phyloP scores from a whole-genome alignment of 2,888 invertebrate genomes.

The Sarcophaga carnaria region DNA sequence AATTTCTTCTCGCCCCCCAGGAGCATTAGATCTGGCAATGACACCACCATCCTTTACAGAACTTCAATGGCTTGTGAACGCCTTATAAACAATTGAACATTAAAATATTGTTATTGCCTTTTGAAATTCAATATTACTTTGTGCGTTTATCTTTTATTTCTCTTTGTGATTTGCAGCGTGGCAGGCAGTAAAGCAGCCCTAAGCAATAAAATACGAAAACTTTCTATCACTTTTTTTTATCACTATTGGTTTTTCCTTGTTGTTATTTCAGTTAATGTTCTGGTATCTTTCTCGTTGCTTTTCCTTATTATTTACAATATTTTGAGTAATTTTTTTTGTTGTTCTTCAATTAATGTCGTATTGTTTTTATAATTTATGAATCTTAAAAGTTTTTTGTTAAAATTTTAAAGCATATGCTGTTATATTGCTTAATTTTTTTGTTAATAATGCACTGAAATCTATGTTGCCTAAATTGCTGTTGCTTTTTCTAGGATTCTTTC shows the following conservation, averaged over 20 bases:
- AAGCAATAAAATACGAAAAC: constrained; percentile 5
- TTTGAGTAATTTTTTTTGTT: constrained; percentile 34
- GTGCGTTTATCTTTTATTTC: background rate
- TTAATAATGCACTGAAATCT: constrained; percentile 43
- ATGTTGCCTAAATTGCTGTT: constrained; percentile 29
- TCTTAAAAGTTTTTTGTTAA: constrained; percentile 10
- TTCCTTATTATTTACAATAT: constrained; percentile 15
- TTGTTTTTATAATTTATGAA: constrained; percentile 1
- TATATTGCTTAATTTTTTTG: constrained; percentile 22
- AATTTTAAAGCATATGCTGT: constrained; percentile 28
- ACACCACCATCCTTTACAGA: constrained; percentile 74
- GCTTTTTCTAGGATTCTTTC: constrained; percentile 33
- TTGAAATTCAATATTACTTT: background rate
- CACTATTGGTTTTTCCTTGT: constrained; percentile 16
- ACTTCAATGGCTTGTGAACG: constrained; percentile 14
- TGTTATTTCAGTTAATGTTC: constrained; percentile 19
- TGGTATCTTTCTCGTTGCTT: background rate
- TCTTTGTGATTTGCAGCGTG: constrained; percentile 63
- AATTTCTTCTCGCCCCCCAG: constrained; percentile 84
- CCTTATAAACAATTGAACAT: constrained; percentile 41
- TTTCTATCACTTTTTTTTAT: constrained; percentile 54
- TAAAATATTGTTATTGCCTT: background rate
- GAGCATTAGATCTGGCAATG: constrained; percentile 75
- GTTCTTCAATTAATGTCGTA: constrained; percentile 23
- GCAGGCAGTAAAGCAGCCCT: constrained; percentile 27